phyloP scores from a whole-genome alignment of 2,888 invertebrate species.

The Papilio gigon region DNA sequence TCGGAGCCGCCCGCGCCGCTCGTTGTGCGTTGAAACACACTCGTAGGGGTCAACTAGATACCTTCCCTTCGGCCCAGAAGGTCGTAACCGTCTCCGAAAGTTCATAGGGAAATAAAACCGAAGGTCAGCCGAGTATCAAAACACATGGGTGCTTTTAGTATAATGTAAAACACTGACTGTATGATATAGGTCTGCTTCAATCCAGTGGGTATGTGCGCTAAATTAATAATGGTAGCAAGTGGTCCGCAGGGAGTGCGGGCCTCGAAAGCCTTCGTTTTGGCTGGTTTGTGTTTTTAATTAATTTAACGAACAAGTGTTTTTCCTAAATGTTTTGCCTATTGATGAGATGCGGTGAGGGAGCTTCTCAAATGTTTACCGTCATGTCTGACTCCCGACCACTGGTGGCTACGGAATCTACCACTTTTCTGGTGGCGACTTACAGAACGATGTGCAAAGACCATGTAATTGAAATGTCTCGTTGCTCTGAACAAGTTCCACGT shows the following conservation, averaged over 20 bases:
- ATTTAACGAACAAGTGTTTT: conserved; percentile 45
- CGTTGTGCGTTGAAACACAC: conserved; percentile 78
- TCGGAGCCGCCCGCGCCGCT: conserved; percentile 58
- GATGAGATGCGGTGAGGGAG: not conserved
- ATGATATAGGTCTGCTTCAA: conserved; percentile 59
- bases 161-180: conserved; percentile 32
- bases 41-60: conserved; percentile 70
- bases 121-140: conserved; percentile 41
- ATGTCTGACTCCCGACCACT: too few species aligned
- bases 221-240: conserved; percentile 76
- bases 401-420: not conserved
- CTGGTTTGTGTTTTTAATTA: conserved; percentile 50
- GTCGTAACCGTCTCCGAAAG: conserved; percentile 39
- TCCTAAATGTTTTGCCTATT: not conserved
- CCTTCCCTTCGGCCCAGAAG: conserved; percentile 40
- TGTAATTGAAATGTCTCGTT: not conserved
- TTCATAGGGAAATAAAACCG: conserved; percentile 46
- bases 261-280: conserved; percentile 51
- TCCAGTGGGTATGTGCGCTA: conserved; percentile 65
- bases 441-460: not conserved
- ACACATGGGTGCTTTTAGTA: conserved; percentile 41
- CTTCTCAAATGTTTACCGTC: not conserved
- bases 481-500: not conserved
- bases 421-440: not conserved
- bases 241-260: conserved; percentile 63